Base-by-base conservation (phyloP, 2,113 vertebrate species). In the Zosterops hypoxanthus region DNA sequence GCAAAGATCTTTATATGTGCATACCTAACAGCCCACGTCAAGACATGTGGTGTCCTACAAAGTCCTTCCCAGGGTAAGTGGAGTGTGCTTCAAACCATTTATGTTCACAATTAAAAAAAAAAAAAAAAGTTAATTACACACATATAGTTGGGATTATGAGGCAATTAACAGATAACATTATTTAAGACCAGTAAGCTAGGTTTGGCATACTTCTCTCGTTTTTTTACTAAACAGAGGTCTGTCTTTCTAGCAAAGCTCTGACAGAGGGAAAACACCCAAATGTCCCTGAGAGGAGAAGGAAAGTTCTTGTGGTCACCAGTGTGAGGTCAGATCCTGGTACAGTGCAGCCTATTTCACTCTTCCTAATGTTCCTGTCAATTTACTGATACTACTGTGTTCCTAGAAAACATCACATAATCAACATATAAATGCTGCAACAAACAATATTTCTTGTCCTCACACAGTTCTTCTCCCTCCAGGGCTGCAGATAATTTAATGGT, bases 401-500 rank as follows among this genome's bases (percentile, higher is more conserved):
- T 82, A 79, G 72, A 94, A 95, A 94, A 87, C 86, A 86, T 47
- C 47, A 68, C 56, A 95, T 69, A 34, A 95, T 86, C 68, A 75
- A 86, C 79, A 96, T 39, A 75, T 69, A 86, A 64, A 36, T 41
- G 25, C 24, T 90, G 85, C 79, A 82, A 86, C 29, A 91, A 89
- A 94, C 46, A 89, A 78, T 77, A 83, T 59, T 87, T 77, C 56
- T 57, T 71, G 61, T 86, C 90, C 49, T 64, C 82, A 23, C 1
- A 3, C 9, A 72, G 63, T 55, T 94, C 71, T 88, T 86, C 22
- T 79, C 44, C 88, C 49, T 88, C 53, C 76, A 60, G 50, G 65
- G 72, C 89, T 90, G 82, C 55, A 95, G 53, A 94, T 75, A 68
- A 79, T 89, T 95, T 93, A 88, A 86, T 90, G 91, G 83, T 71